Evolutionary conservation across 2,888 invertebrate genomes (phyloP), one percentile per base, ranked within the genome.

Genomic region (Miltochrista miniata): DNA sequence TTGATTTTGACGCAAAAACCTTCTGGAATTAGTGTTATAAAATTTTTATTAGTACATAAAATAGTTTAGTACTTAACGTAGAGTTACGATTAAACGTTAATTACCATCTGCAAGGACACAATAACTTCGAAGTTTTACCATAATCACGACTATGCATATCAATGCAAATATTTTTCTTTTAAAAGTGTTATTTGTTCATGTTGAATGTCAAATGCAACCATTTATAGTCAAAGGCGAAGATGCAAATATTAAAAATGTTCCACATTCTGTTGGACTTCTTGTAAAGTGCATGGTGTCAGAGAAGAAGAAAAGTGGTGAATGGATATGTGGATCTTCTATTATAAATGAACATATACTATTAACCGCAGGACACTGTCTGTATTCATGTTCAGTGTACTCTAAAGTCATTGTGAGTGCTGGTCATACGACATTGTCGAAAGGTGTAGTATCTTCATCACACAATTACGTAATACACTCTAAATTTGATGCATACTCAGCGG

Each of bases 311-410:
- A 2, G 0, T 18, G 43, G 43, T 2, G 0, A 7, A 1, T 44
- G 43, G 43, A 11, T 29, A 1, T 45, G 45, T n/a, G 45, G 45
- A 14, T 36, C 45, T 8, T 36, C 45, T 29, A 14, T 45, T 30
- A 13, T 45, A 1, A 45, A 2, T 5, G 14, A 36, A 15, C 1
- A 45, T 1, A n/a, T 30, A 2, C 5, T n/a, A 0, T 15, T 45
- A n/a, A 45, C 45, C 10, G 45, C 45, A 0, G 45, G 14, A 2
- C 45, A 45, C n/a, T 45, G 45, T n/a, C 29, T 45, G 7, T 4
- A 4, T 7, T 9, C 14, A 4, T 45, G 45, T n/a, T 12, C 13
- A n/a, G n/a, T n/a, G 29, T 11, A 37, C n/a, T 13, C 12, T 36
- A 5, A 11, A 15, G 9, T 45, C 0, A 12, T 30, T 13, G 30